These are phyloP conservation scores for Drosophila anceps DNA, from an alignment of 2,888 invertebrate species.

Conservation along the genomic window DNA sequence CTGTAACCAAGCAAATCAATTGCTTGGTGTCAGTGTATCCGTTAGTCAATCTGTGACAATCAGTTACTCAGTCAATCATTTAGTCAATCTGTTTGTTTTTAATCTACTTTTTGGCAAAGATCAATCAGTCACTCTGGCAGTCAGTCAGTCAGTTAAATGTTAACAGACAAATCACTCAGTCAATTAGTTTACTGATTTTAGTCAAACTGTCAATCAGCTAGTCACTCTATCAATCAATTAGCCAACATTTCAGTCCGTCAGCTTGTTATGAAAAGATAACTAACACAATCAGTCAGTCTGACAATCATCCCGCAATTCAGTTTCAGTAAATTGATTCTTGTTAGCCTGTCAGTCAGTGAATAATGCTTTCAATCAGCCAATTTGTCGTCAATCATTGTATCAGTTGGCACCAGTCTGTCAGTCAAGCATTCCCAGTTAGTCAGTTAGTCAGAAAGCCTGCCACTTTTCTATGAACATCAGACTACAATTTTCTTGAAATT, in stretches of 20 bases:
- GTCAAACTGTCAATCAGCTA: background rate
- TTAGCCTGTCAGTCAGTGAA: background rate
- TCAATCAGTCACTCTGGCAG: no score
- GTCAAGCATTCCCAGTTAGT: background rate
- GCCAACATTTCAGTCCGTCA: background rate
- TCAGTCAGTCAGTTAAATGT: no score
- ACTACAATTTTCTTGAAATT: slow-evolving; percentile 1
- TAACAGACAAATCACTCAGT: background rate
- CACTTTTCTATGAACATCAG: background rate
- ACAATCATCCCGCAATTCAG: background rate
- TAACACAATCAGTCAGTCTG: background rate
- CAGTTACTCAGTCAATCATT: no score
- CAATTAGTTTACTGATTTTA: background rate
- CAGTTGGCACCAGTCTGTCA: background rate
- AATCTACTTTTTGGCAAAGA: no score
- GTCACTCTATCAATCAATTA: background rate
- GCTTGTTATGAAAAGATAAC: no score
- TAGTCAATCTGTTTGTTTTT: no score
- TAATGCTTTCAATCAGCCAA: background rate
- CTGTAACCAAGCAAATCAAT: no score
- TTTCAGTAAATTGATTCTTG: background rate
- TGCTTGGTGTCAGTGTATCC: no score
- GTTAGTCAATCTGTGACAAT: no score
- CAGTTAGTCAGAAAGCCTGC: background rate
- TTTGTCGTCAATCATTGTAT: background rate